Evolutionary conservation across 1,140 invertebrate species (phyloP).

Genomic region (Pseudachorutes palmiensis): DNA sequence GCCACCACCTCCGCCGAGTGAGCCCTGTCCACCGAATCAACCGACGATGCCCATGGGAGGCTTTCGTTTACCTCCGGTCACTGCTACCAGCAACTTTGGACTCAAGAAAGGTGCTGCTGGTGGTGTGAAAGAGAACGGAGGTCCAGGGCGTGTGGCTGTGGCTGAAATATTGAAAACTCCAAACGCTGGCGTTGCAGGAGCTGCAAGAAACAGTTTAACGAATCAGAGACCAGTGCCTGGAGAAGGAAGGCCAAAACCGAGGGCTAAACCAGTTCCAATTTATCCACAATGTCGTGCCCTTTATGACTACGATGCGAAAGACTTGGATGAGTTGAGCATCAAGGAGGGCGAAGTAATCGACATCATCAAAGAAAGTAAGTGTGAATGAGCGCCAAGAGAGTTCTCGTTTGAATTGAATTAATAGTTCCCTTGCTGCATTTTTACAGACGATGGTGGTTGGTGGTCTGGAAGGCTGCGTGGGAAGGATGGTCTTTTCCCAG

Average conservation of each 20-base stretch:
- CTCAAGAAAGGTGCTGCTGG: background rate
- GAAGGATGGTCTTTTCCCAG: constrained; percentile 57
- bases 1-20: constrained; percentile 48
- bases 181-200: constrained; percentile 45
- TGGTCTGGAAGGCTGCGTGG: constrained; percentile 55
- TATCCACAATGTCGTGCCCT: constrained; percentile 54
- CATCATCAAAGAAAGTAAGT: constrained; percentile 56
- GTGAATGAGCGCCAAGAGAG: too few relatives aligned
- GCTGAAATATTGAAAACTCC: constrained; percentile 43
- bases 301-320: constrained; percentile 59
- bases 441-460: constrained; percentile 59
- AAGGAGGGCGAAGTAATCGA: constrained; percentile 57
- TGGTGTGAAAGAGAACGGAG: background rate
- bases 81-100: background rate
- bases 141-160: constrained; percentile 12
- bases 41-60: constrained; percentile 41
- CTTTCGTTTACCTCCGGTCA: constrained; percentile 39
- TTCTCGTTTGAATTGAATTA: too few relatives aligned
- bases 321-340: constrained; percentile 59
- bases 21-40: constrained; percentile 49
- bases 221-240: constrained; percentile 22
- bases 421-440: background rate
- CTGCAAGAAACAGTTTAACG: constrained; percentile 22
- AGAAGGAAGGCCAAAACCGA: constrained; percentile 30
- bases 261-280: constrained; percentile 41